A percentile compares a stretch with the other conserved stretches of the same genome.
Evolutionary conservation across 2,797 vertebrate genomes (phyloP).

Genomic region (Sandelia bainsii): DNA sequence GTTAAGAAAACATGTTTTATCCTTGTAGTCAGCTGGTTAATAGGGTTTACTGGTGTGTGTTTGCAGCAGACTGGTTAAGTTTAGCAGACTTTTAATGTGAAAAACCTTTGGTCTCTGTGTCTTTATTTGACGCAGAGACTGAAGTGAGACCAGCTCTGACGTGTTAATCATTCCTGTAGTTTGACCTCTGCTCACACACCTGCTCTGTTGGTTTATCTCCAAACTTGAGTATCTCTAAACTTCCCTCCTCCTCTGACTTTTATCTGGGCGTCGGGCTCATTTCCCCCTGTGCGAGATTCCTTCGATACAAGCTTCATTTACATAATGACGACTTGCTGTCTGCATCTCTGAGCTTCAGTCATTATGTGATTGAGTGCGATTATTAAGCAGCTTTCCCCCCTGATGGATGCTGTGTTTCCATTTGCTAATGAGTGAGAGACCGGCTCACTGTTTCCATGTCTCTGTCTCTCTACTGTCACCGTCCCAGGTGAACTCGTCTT

Average conservation of each 20-base stretch:
- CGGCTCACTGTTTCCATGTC: constrained; percentile 35
- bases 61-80: too few relatives aligned
- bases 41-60: too few relatives aligned
- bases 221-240: neutral
- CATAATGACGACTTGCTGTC: constrained; percentile 45
- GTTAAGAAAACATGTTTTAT: too few relatives aligned
- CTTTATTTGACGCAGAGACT: too few relatives aligned
- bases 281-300: constrained; percentile 24
- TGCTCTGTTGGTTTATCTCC: neutral
- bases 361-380: constrained; percentile 79
- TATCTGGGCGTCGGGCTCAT: constrained; percentile 10
- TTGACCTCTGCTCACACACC: neutral
- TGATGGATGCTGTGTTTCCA: constrained; percentile 82
- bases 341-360: constrained; percentile 51
- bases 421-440: constrained; percentile 78
- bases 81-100: too few relatives aligned
- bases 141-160: neutral
- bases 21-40: too few relatives aligned
- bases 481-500: constrained; percentile 53
- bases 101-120: too few relatives aligned
- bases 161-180: neutral
- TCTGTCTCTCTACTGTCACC: constrained; percentile 12
- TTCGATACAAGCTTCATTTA: constrained; percentile 46
- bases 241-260: constrained; percentile 4
- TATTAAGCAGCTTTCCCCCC: constrained; percentile 74